Evolutionary conservation across 2,797 vertebrate species (phyloP).

Genomic region (Darevskia mixta): DNA sequence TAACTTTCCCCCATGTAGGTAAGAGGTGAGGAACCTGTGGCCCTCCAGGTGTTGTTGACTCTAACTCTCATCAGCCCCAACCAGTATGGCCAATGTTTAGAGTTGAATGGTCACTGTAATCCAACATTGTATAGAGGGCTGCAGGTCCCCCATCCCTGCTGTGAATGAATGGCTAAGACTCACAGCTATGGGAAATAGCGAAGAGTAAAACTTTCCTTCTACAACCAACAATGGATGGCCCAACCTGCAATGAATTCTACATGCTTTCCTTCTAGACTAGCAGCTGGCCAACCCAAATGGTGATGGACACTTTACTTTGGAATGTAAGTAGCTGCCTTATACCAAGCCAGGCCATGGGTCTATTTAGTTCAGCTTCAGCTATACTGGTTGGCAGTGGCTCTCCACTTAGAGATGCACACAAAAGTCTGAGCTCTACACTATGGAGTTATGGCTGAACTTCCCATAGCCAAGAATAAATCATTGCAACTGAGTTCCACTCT

Average conservation of each 20-base stretch:
- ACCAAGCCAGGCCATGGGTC: background rate
- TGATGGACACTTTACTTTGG: too few species aligned
- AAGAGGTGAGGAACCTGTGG: too few species aligned
- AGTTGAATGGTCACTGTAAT: too few species aligned
- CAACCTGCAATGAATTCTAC: background rate
- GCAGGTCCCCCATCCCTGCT: background rate
- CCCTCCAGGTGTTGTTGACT: too few species aligned
- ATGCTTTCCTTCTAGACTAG: background rate
- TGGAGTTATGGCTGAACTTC: background rate
- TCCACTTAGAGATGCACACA: too few species aligned
- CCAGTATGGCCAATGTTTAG: too few species aligned
- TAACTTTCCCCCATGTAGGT: too few species aligned
- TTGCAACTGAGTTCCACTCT: background rate
- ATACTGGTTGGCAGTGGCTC: background rate
- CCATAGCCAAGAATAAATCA: background rate
- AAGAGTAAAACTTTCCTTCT: background rate
- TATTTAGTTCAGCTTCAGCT: background rate
- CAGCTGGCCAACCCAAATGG: background rate
- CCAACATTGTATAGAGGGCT: too few species aligned
- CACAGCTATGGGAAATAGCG: background rate
- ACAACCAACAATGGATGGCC: background rate
- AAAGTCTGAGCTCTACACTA: background rate
- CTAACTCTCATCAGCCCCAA: too few species aligned
- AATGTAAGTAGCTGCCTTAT: background rate
- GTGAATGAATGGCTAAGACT: background rate